Evolutionary conservation across 2,797 vertebrate genomes (phyloP), one percentile per base, ranked within the genome.

Genomic region (Hyperoplus immaculatus): DNA sequence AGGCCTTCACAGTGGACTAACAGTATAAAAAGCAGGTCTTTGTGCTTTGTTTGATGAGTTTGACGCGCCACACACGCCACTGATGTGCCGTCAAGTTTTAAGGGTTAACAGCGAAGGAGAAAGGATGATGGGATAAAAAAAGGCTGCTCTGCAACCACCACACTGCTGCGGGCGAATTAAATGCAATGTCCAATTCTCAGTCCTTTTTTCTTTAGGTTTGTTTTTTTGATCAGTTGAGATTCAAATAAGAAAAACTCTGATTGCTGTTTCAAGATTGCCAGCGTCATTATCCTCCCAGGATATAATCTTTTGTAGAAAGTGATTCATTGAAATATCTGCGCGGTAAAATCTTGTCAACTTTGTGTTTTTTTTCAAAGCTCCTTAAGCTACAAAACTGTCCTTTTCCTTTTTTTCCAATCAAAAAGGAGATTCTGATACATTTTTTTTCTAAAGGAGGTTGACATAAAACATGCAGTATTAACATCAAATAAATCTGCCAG

Each of bases 1-100:
- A 87, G 90, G 94, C 91, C 90, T 93, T 96, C 93, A 94, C 95
- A 95, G 93, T 93, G 93, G 91, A 86, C 82, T 92, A 90, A 92
- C 87, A 91, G 92, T 94, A 92, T 83, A 91, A 92, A 29, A 88
- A 94, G 94, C 93, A 92, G 92, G 90, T 94, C 83, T 89, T 95
- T 95, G 94, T 95, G 95, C 94, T 96, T 95, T 93, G 85, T 89
- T 92, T 75, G 75, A 84, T 80, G 71, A 85, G 86, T 84, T 29
- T 29, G 72, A 82, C 81, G 86, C 51, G 83, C 85, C 70, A 64
- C 71, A 87, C 82, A 73, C 29, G 29, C 84, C 84, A 67, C 84
- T 59, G 73, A 83, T 76, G 83, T 80, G 82, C 71, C 58, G 62
- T 87, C 63, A 77, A 67, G 81, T 89, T 80, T 71, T 43, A 69